Evolutionary conservation across 2,888 invertebrate species (phyloP).

Genomic region (Scaptomyza flava): DNA sequence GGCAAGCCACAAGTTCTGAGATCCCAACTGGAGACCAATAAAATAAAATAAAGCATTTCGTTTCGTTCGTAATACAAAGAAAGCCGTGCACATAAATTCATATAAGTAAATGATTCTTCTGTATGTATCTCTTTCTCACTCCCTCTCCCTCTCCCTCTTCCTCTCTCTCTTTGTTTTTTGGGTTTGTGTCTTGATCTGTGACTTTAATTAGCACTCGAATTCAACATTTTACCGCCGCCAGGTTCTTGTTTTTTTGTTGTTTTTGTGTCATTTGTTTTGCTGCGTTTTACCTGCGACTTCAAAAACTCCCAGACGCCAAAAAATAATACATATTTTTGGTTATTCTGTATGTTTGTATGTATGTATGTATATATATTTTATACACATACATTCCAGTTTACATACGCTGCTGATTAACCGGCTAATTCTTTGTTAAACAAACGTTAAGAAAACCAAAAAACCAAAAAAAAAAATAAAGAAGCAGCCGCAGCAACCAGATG

Average conservation of each 20-base stretch:
- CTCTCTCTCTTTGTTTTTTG: background rate
- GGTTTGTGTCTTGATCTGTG: constrained; percentile 33
- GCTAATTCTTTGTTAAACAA: constrained; percentile 75
- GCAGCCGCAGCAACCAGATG: constrained; percentile 11
- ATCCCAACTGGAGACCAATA: constrained; percentile 38
- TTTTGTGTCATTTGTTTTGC: constrained; percentile 43
- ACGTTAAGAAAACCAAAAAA: constrained; percentile 35
- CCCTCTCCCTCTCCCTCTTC: constrained; percentile 8
- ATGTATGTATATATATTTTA: constrained; percentile 2
- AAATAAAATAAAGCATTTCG: constrained; percentile 37
- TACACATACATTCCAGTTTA: constrained; percentile 48
- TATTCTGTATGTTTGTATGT: constrained; percentile 22
- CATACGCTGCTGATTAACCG: constrained; percentile 60
- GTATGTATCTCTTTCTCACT: constrained; percentile 9
- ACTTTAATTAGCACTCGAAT: constrained; percentile 73
- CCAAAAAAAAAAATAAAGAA: background rate
- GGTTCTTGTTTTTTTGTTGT: background rate
- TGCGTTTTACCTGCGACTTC: constrained; percentile 61
- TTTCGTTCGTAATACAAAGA: constrained; percentile 57
- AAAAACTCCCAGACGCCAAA: constrained; percentile 30
- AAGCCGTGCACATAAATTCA: constrained; percentile 69
- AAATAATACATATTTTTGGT: constrained; percentile 14
- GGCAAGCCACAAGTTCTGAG: constrained; percentile 29
- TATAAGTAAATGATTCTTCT: constrained; percentile 48
- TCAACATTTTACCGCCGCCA: constrained; percentile 38